A percentile compares a stretch with the other conserved stretches of the same genome.
phyloP scores from a whole-genome alignment of 2,888 invertebrate genomes.

The Sinotaia quadrata region DNA sequence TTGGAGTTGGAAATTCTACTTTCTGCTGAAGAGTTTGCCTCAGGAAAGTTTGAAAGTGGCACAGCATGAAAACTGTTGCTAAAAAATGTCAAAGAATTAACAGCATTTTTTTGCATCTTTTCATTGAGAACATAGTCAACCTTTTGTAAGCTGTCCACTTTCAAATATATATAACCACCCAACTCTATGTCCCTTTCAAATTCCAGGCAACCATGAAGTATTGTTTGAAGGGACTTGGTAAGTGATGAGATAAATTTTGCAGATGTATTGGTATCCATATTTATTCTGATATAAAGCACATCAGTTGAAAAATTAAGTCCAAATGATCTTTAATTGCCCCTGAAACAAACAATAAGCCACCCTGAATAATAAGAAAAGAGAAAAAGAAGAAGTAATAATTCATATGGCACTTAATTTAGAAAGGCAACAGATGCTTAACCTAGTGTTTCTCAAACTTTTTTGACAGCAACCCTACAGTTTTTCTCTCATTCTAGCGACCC shows the following conservation, averaged over 20 bases:
- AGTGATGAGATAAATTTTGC: constrained; percentile 36
- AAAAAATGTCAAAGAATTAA: constrained; percentile 37
- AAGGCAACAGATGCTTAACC: too few species aligned
- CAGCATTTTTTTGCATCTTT: constrained; percentile 32
- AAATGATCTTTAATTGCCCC: too few species aligned
- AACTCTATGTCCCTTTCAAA: constrained; percentile 37
- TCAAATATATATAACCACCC: constrained; percentile 35
- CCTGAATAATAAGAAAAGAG: too few species aligned
- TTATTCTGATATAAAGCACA: too few species aligned
- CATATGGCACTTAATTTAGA: too few species aligned
- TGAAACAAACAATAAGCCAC: too few species aligned
- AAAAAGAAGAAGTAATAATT: too few species aligned
- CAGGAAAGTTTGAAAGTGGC: neutral
- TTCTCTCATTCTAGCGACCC: too few species aligned
- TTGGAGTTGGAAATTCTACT: neutral
- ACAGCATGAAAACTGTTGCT: constrained; percentile 35
- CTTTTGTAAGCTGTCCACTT: constrained; percentile 32
- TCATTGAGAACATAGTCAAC: constrained; percentile 39
- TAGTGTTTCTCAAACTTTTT: too few species aligned
- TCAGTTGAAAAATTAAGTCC: too few species aligned
- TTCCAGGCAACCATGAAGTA: constrained; percentile 38
- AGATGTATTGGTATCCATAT: constrained; percentile 31
- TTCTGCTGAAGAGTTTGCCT: neutral
- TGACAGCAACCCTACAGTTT: too few species aligned
- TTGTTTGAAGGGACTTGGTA: constrained; percentile 36